Evolutionary conservation across 1,140 invertebrate genomes (phyloP), one percentile per base, ranked within the genome.

Genomic region (Drosophila gunungcola): DNA sequence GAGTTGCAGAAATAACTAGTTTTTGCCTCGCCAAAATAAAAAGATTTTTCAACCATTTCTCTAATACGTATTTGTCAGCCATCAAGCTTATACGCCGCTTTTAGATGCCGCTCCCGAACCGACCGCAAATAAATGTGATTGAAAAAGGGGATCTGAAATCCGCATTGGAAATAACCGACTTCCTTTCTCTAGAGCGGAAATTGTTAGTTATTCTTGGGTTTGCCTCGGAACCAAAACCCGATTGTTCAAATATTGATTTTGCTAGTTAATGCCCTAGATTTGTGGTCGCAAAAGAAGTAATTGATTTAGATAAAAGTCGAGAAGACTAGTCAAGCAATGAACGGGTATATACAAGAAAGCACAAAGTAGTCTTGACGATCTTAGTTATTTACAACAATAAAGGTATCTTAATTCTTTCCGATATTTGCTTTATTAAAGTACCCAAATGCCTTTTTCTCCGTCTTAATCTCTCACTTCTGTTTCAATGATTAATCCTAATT

Each of bases 11-110:
- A 54, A 62, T 56, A 85, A 85, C 81, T 74, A 85, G 81, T 86
- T 85, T 85, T 74, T 58, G 25, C 12, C 34, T 42, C 21, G 41
- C 46, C 51, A 42, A 13, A 39, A 45, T 57, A 64, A 76, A 53
- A 77, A 69, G 41, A 52, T 73, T 84, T 80, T 78, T 49, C 38
- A 21, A 84, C 38, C 16, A 53, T 67, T 84, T 80, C 79, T 73
- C 69, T 72, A 62, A 80, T 85, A 77, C 84, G 69, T 84, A 74
- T 78, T 81, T 78, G 73, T 46, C 61, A 58, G 65, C 78, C 78
- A 85, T 81, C 72, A 73, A 83, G 78, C 74, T 64, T 72, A 46
- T 83, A 61, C 48, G 52, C 58, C 42, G 49, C 68, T 78, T 74
- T 85, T 77, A 63, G 68, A 72, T 34, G 45, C 38, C 16, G 13